Percentiles rank a stretch among this genome's conserved stretches.
These are phyloP conservation scores for Metacarcinus magister DNA, from an alignment of 2,888 invertebrate genomes.

Conservation along the genomic window DNA sequence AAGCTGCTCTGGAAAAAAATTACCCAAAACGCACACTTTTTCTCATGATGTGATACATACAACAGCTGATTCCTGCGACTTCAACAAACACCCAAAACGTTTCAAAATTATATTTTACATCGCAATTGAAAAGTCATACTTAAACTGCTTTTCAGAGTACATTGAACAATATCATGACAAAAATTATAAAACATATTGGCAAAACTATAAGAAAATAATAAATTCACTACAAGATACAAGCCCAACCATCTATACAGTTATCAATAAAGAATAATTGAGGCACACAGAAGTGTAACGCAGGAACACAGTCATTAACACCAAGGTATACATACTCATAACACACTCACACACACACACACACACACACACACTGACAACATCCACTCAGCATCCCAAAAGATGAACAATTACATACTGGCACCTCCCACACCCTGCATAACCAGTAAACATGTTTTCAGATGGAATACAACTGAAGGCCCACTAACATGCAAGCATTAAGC, in stretches of 20 bases:
- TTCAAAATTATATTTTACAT: not conserved
- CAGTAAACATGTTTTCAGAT: not conserved
- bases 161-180: not conserved
- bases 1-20: not conserved
- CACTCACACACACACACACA: slow-evolving; percentile 55
- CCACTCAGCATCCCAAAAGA: not conserved
- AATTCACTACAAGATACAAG: not conserved
- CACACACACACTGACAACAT: not conserved
- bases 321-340: not conserved
- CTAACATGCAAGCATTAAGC: too few species aligned
- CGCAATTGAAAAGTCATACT: too few species aligned
- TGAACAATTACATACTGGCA: not conserved
- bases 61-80: not conserved
- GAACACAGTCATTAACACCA: not conserved
- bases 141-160: too few species aligned
- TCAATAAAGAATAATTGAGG: not conserved
- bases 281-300: not conserved
- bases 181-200: not conserved
- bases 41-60: not conserved
- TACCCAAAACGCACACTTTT: not conserved
- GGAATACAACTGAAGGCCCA: too few species aligned
- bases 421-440: not conserved
- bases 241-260: not conserved
- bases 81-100: not conserved
- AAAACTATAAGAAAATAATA: not conserved